A percentile compares a stretch with the other conserved stretches of the same genome.
Evolutionary conservation across 2,888 invertebrate species (phyloP).

Genomic region (Dascillus cervinus): DNA sequence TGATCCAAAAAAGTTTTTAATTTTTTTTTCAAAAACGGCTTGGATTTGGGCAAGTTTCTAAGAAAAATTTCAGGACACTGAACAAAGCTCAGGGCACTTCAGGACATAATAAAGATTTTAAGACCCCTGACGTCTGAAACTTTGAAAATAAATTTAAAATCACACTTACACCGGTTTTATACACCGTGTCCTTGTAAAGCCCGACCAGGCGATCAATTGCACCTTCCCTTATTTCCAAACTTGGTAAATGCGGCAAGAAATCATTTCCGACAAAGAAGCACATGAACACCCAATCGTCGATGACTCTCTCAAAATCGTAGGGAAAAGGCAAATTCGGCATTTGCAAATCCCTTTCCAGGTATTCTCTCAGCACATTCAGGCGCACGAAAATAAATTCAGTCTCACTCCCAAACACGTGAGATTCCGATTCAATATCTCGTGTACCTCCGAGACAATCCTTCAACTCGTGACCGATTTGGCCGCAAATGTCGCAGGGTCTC

Average conservation of each 20-base stretch:
- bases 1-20: too few relatives aligned
- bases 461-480: slow-evolving; percentile 83
- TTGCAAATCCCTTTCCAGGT: slow-evolving; percentile 77
- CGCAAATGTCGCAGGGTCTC: slow-evolving; percentile 92
- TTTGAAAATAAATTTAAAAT: background rate
- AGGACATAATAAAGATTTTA: too few relatives aligned
- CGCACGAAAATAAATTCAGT: slow-evolving; percentile 88
- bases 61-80: too few relatives aligned
- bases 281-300: slow-evolving; percentile 99
- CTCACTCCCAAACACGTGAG: slow-evolving; percentile 59
- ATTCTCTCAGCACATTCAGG: slow-evolving; percentile 88
- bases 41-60: too few relatives aligned
- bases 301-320: slow-evolving; percentile 88
- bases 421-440: slow-evolving; percentile 42
- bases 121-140: too few relatives aligned
- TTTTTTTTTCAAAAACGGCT: too few relatives aligned
- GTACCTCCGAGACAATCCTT: slow-evolving; percentile 80
- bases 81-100: too few relatives aligned
- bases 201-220: slow-evolving; percentile 91
- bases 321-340: slow-evolving; percentile 92
- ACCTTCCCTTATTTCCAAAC: slow-evolving; percentile 93
- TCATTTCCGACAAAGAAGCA: slow-evolving; percentile 99
- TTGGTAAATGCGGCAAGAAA: slow-evolving; percentile 96
- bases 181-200: slow-evolving; percentile 90
- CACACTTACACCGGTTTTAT: slow-evolving; percentile 77